Evolutionary conservation across 2,797 vertebrate species (phyloP), one percentile per base, ranked within the genome.

Genomic region (Danio aesculapii): DNA sequence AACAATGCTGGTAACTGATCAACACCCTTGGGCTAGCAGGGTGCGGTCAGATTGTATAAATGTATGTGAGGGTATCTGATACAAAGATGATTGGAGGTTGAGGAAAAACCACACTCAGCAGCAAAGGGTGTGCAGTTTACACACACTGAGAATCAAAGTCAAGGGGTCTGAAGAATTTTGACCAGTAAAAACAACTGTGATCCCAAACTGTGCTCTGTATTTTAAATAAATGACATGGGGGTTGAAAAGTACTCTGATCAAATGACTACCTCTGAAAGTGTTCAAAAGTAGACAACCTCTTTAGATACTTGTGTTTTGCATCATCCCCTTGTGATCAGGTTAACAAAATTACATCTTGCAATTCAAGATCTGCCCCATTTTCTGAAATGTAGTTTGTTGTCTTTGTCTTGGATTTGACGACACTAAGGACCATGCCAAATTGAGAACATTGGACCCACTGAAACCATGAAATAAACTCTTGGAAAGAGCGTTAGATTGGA

Each of bases 1-100:
- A 62, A 61, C 78, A 82, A 67, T 6, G 30, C 53, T 53, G 44
- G 19, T 75, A 70, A 63, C 17, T 46, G 68, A 70, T 68, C 62
- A 55, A 52, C 49, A 71, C 57, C 50, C 19, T 13, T 21, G n/a
- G 21, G 77, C 21, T 58, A 52, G 14, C 39, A 72, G 68, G 74
- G 47, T 64, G 61, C 0, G n/a, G 59, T 62, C 59, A 52, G 6
- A 53, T 43, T 1, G 30, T 30, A 39, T 64, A 66, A 53, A 72
- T 64, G 53, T 64, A 46, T 19, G 13, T 80, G 59, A 72, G 58
- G 67, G 49, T n/a, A 61, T 43, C 46, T 6, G 55, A 57, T 52
- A 19, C 69, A 47, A 10, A 62, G 17, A 72, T 79, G 58, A 79
- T 57, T 64, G 68, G 10, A 52, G 52, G 66, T 16, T 70, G 30